Conservation (phyloP, 2,888 invertebrate genomes). For the Therioaphis trifolii region DNA sequence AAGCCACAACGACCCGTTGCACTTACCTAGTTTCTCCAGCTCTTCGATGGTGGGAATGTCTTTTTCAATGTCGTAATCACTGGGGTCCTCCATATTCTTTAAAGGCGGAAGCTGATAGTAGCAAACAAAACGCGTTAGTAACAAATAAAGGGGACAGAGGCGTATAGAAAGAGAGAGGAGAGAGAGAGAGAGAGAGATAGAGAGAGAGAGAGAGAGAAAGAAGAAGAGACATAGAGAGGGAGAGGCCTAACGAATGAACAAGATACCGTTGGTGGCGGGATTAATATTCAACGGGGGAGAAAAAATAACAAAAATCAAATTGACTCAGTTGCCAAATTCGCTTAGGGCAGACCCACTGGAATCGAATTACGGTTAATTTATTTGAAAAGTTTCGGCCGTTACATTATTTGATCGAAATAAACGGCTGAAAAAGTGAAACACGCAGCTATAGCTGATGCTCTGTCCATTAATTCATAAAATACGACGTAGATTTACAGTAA, state of each 20-base stretch:
- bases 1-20: background rate
- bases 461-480: slow-evolving; percentile 10
- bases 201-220: background rate
- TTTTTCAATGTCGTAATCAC: slow-evolving; percentile 83
- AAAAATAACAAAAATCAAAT: slow-evolving; percentile 48
- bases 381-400: slow-evolving; percentile 46
- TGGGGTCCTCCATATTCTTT: slow-evolving; percentile 84
- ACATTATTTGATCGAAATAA: background rate
- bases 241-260: too few relatives aligned
- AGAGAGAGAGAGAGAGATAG: background rate
- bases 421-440: background rate
- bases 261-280: background rate
- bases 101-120: slow-evolving; percentile 77
- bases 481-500: background rate
- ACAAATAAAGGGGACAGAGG: background rate
- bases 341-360: background rate
- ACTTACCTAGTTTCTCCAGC: slow-evolving; percentile 70
- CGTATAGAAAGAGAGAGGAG: background rate
- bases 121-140: slow-evolving; percentile 48
- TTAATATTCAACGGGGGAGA: slow-evolving; percentile 10
- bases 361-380: slow-evolving; percentile 47
- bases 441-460: background rate
- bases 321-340: slow-evolving; percentile 30
- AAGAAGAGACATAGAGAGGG: too few relatives aligned
- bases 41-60: slow-evolving; percentile 71